Conservation (phyloP, 2,797 vertebrate genomes). For the Pantherophis alleghaniensis region DNA sequence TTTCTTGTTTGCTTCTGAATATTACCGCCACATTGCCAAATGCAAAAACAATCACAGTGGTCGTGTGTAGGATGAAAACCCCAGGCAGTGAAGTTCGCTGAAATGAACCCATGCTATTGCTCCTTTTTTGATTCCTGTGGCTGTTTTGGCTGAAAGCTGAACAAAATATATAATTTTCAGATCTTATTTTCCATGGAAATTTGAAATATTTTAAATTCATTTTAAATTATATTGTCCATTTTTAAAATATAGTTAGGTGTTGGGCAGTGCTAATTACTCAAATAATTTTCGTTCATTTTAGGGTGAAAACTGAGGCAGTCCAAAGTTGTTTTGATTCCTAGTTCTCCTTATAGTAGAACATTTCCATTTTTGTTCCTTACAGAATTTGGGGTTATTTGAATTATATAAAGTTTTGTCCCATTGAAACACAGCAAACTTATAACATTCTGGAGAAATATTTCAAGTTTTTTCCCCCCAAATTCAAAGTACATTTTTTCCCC, state of each 20-base stretch:
- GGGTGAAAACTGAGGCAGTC: not conserved
- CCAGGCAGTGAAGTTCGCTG: not conserved
- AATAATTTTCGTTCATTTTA: not conserved
- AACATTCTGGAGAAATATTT: not conserved
- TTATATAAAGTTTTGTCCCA: not conserved
- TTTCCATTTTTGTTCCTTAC: not conserved
- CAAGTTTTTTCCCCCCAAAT: not conserved
- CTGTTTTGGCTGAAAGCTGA: not conserved
- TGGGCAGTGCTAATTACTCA: not conserved
- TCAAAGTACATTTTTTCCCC: not conserved
- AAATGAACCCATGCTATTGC: not conserved
- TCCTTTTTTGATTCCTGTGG: not conserved
- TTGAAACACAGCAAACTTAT: not conserved
- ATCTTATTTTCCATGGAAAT: not conserved
- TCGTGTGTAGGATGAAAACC: not conserved
- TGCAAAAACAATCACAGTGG: not conserved
- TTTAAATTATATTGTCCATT: not conserved
- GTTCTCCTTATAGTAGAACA: not conserved
- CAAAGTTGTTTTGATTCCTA: not conserved
- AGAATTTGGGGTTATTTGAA: not conserved
- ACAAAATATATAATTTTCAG: not conserved
- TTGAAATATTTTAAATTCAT: not conserved
- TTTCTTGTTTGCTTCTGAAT: not conserved
- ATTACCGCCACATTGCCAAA: not conserved
- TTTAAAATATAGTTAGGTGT: not conserved